A percentile compares a stretch with the other conserved stretches of the same genome.
These are phyloP conservation scores for Mechanitis messenoides DNA, from an alignment of 2,888 invertebrate species.

Conservation along the genomic window DNA sequence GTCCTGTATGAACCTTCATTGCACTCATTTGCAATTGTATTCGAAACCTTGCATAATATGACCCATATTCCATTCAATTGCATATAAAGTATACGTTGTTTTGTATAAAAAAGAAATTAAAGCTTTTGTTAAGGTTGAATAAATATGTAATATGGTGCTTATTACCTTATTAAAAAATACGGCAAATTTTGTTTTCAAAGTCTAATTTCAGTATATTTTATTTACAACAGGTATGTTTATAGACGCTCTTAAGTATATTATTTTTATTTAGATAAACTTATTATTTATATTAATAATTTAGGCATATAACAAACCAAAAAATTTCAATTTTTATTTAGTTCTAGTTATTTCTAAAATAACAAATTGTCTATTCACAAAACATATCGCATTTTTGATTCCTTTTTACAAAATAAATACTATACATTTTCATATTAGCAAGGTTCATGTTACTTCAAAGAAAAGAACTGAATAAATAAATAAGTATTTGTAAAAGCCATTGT, in stretches of 20 bases:
- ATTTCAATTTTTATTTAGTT: too few species aligned
- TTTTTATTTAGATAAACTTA: too few species aligned
- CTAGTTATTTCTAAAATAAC: too few species aligned
- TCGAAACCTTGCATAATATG: constrained; percentile 11
- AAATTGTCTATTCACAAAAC: constrained; percentile 5
- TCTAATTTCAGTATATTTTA: too few species aligned
- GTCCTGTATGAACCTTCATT: constrained; percentile 13
- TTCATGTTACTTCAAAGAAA: constrained; percentile 24
- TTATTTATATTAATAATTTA: too few species aligned
- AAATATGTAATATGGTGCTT: not conserved
- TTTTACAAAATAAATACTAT: constrained; percentile 9
- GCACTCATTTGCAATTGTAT: constrained; percentile 9
- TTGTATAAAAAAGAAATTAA: not conserved
- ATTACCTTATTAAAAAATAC: too few species aligned
- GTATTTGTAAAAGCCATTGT: constrained; percentile 26
- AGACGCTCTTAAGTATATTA: too few species aligned
- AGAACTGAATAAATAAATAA: constrained; percentile 26
- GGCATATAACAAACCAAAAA: too few species aligned
- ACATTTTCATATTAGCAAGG: constrained; percentile 22
- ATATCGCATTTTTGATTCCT: not conserved
- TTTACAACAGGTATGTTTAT: too few species aligned
- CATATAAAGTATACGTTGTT: not conserved
- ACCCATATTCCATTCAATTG: constrained; percentile 4
- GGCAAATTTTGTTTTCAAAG: too few species aligned
- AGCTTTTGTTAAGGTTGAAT: not conserved